Evolutionary conservation across 2,797 vertebrate genomes (phyloP).

Genomic region (Ceryle rudis): DNA sequence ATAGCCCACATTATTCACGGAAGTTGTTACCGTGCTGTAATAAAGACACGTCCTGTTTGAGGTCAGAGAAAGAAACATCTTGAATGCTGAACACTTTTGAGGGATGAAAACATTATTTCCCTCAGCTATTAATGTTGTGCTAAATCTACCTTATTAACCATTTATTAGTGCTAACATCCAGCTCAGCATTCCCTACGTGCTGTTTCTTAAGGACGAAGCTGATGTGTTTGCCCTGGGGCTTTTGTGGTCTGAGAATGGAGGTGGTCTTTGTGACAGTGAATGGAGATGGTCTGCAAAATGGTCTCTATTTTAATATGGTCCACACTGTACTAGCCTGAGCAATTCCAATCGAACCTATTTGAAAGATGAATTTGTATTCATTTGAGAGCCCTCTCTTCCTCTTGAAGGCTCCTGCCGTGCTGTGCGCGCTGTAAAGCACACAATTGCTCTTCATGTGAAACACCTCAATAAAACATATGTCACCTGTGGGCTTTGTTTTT

Average conservation of each 20-base stretch:
- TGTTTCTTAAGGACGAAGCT: neutral
- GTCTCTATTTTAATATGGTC: slow-evolving; percentile 49
- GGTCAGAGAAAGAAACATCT: neutral
- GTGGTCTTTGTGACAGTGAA: slow-evolving; percentile 33
- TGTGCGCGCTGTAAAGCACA: slow-evolving; percentile 59
- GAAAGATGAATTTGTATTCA: slow-evolving; percentile 68
- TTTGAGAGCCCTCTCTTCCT: slow-evolving; percentile 64
- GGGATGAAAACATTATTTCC: neutral
- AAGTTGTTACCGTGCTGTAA: neutral
- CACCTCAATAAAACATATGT: slow-evolving; percentile 71
- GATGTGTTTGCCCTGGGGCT: slow-evolving; percentile 5
- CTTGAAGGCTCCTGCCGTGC: slow-evolving; percentile 56
- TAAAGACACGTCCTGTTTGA: neutral
- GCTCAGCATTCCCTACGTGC: neutral
- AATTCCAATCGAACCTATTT: slow-evolving; percentile 51
- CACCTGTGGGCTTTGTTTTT: slow-evolving; percentile 74
- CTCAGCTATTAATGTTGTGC: neutral
- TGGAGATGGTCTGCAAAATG: slow-evolving; percentile 7
- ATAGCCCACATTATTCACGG: neutral
- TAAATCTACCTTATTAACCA: neutral
- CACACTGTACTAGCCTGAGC: neutral
- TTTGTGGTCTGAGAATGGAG: neutral
- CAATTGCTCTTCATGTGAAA: slow-evolving; percentile 69
- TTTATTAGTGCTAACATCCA: neutral
- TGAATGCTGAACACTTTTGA: neutral